phyloP scores from a whole-genome alignment of 2,888 invertebrate species.

The Notodonta ziczac region DNA sequence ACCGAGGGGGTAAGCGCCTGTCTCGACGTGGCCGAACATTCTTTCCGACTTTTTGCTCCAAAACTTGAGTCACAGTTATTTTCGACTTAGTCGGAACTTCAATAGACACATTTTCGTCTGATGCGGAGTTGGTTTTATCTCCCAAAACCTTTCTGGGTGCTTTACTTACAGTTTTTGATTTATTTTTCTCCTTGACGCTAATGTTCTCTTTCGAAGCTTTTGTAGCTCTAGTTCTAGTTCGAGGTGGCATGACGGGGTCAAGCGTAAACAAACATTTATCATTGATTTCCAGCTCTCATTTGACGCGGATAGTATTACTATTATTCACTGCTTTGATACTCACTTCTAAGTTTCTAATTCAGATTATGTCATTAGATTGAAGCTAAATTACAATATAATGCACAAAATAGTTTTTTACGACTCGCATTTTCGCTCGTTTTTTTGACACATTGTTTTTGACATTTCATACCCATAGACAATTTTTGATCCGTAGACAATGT shows the following conservation, averaged over 20 bases:
- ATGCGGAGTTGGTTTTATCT: conserved; percentile 76
- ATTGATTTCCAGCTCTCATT: conserved; percentile 9
- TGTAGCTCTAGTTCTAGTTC: conserved; percentile 55
- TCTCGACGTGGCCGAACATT: conserved; percentile 53
- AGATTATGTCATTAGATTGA: too few species aligned
- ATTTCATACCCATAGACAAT: not conserved
- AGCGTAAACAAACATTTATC: conserved; percentile 22
- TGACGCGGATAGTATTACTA: not conserved
- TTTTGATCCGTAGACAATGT: not conserved
- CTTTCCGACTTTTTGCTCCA: conserved; percentile 9
- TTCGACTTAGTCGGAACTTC: conserved; percentile 33
- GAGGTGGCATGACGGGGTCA: conserved; percentile 67
- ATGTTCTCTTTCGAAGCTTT: conserved; percentile 68
- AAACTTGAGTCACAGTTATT: conserved; percentile 26
- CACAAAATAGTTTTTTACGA: conserved; percentile 14
- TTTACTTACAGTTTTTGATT: conserved; percentile 47
- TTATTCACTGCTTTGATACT: too few species aligned
- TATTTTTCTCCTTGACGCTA: conserved; percentile 40
- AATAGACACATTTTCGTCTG: conserved; percentile 64
- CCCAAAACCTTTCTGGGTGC: conserved; percentile 60
- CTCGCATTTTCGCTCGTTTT: conserved; percentile 61
- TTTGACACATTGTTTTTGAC: conserved; percentile 33
- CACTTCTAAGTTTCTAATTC: too few species aligned
- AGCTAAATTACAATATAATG: not conserved
- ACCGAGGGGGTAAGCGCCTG: conserved; percentile 60